phyloP scores from a whole-genome alignment of 2,113 vertebrate genomes.

The Lagopus muta region DNA sequence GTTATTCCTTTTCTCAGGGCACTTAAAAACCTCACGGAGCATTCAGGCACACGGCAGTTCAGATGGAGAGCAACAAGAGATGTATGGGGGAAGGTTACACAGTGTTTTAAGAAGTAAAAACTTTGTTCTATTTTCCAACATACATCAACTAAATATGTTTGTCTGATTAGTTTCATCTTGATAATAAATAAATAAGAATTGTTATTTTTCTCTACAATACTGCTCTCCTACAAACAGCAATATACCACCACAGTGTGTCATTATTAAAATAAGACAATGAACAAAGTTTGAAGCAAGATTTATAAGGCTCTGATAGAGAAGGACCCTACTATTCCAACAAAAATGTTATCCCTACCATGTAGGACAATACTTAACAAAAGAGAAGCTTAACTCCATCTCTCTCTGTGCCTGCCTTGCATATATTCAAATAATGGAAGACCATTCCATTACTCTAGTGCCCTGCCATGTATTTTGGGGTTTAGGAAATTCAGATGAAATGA shows the following conservation, averaged over 20 bases:
- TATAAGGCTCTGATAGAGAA: not conserved
- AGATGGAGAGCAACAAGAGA: not conserved
- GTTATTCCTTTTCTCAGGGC: not conserved
- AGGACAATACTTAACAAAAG: not conserved
- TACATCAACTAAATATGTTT: not conserved
- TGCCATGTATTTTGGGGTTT: not conserved
- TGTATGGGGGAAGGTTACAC: accelerated
- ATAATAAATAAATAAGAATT: not conserved
- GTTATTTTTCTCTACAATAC: not conserved
- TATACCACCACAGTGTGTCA: not conserved
- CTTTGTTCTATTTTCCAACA: not conserved
- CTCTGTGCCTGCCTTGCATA: not conserved
- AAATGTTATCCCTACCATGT: not conserved
- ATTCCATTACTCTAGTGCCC: not conserved
- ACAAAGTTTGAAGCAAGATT: not conserved
- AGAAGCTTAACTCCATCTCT: not conserved
- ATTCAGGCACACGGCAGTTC: not conserved
- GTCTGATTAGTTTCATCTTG: not conserved
- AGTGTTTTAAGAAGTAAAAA: not conserved
- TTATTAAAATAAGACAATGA: not conserved
- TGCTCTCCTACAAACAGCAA: not conserved
- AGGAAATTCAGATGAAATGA: not conserved
- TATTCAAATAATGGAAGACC: not conserved
- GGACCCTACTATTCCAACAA: not conserved
- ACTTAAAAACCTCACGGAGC: not conserved